A percentile compares a stretch with the other conserved stretches of the same genome.
Evolutionary conservation across 2,113 vertebrate species (phyloP).

Genomic region (Murina feae): DNA sequence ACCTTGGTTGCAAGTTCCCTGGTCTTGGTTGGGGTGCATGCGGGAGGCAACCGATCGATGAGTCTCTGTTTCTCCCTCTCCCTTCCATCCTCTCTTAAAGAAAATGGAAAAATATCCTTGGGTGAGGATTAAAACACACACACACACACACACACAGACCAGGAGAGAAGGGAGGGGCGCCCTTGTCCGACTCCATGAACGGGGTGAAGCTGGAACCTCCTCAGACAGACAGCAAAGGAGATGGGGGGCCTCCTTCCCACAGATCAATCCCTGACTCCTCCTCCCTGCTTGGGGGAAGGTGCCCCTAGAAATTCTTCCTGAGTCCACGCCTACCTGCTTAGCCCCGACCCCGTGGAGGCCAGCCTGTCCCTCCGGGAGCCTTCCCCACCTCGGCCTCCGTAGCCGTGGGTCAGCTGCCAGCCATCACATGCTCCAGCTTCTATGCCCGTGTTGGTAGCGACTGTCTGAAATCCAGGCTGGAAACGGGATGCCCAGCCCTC

Average conservation of each 20-base stretch:
- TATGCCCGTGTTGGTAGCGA: accelerated
- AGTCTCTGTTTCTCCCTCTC: too few relatives aligned
- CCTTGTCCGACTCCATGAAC: background rate
- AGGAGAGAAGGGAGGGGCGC: background rate
- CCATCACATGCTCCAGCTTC: background rate
- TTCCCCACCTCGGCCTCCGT: background rate
- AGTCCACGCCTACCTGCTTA: too few relatives aligned
- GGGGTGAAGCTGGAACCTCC: background rate
- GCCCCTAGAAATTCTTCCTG: background rate
- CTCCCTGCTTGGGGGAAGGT: too few relatives aligned
- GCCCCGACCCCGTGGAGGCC: background rate
- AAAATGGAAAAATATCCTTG: too few relatives aligned
- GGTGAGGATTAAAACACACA: too few relatives aligned
- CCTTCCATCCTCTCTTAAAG: too few relatives aligned
- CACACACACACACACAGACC: too few relatives aligned
- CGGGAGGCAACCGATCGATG: too few relatives aligned
- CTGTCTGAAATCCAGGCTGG: background rate
- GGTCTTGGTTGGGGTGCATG: too few relatives aligned
- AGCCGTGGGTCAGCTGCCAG: background rate
- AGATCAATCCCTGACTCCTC: background rate
- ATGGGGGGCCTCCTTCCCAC: background rate
- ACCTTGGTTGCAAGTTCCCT: too few relatives aligned
- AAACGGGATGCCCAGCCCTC: background rate
- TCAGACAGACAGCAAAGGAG: background rate
- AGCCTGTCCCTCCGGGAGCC: background rate